Base-by-base conservation (phyloP, 2,113 vertebrate species). In the Podocnemis expansa region DNA sequence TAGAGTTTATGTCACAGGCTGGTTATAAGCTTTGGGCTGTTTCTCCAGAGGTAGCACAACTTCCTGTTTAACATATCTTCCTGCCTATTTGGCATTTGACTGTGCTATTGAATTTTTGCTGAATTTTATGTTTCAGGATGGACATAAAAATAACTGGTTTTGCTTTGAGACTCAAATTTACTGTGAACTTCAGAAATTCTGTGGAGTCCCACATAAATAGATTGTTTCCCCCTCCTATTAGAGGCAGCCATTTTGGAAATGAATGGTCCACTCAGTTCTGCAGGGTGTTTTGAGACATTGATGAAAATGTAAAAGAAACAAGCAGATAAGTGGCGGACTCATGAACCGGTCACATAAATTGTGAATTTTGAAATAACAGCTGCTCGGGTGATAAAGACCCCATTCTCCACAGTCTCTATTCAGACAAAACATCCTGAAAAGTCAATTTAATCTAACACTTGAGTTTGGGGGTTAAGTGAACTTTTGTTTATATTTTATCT, bases 81-180 rank as follows among this genome's bases (percentile, higher is more conserved):
- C 91, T 97, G 51, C 29, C 51, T 96, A 91, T 97, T 96, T 97
- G 95, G 91, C 85, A 91, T 94, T 97, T 97, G 91, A 94, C 93
- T 96, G 51, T 13, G 73, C 45, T 96, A 95, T 93, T 96, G 93
- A 90, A 96, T 97, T 97, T 97, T 97, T 97, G 56, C 78, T 97
- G 95, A 96, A 97, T 96, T 97, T 97, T 97, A 96, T 96, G 87
- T 93, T 97, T 96, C 89, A 83, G 38, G 83, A 94, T 93, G 93
- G 93, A 96, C 89, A 96, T 95, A 94, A 98, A n/a, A 96, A 92
- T 88, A 96, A 31, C 80, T 96, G 45, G 19, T 94, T 97, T 97
- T 94, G 93, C 88, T 87, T 22, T 89, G 91, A 51, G 52, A 60
- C 54, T 96, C 78, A 94, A 95, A 95, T 97, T 96, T 95, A 93